A percentile compares a stretch with the other conserved stretches of the same genome.
phyloP scores from a whole-genome alignment of 2,888 invertebrate genomes.

The Onthophagus sagittarius region DNA sequence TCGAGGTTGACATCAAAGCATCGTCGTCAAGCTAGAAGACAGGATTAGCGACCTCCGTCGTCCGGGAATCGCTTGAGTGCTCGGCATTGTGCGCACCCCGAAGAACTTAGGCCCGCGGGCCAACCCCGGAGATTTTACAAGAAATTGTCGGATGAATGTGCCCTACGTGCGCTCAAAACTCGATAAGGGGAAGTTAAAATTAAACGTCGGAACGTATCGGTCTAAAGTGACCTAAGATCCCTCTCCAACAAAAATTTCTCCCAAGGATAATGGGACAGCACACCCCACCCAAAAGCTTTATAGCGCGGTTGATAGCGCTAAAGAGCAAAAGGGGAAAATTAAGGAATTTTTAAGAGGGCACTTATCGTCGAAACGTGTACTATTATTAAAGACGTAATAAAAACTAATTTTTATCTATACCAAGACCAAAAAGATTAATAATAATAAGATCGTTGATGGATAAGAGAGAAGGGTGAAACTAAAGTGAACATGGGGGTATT shows the following conservation, averaged over 20 bases:
- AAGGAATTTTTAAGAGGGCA: background rate
- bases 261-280: conserved; percentile 19
- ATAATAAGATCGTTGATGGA: too few relatives aligned
- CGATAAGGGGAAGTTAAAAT: conserved; percentile 28
- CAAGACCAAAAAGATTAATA: too few relatives aligned
- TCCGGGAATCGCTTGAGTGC: background rate
- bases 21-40: background rate
- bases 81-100: background rate
- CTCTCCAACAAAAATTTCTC: conserved; percentile 6
- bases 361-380: background rate
- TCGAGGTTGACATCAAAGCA: background rate
- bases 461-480: background rate
- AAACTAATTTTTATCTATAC: background rate
- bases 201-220: conserved; percentile 12
- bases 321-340: background rate
- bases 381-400: background rate
- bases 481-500: background rate
- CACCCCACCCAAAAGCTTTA: background rate
- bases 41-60: conserved; percentile 3
- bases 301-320: background rate
- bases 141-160: conserved; percentile 22
- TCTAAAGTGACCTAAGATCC: background rate
- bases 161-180: conserved; percentile 27
- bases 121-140: background rate
- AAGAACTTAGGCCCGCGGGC: background rate